Percentiles rank a stretch among this genome's conserved stretches.
Evolutionary conservation across 1,140 invertebrate species (phyloP).

Genomic region (Drosophila guanche): DNA sequence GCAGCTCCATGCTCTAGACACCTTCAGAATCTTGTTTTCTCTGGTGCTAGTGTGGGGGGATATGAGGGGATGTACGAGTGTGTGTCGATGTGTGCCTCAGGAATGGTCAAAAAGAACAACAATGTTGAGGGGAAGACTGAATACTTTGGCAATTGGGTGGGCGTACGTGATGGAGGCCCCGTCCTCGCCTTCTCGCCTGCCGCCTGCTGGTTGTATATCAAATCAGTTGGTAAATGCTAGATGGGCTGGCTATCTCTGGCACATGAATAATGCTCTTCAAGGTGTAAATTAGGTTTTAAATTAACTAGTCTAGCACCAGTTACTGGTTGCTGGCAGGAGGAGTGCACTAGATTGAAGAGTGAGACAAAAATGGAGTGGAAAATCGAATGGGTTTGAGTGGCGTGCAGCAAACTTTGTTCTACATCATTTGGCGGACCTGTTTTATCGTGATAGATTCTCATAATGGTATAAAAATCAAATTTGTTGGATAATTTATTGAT

Average conservation of each 20-base stretch:
- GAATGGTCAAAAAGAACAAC: constrained; percentile 24
- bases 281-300: constrained; percentile 57
- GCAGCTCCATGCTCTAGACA: constrained; percentile 28
- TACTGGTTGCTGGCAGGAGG: not conserved
- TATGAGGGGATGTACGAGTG: too few species aligned
- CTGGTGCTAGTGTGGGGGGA: not conserved
- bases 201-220: constrained; percentile 24
- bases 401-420: not conserved
- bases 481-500: too few species aligned
- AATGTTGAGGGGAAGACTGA: not conserved
- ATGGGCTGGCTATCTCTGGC: constrained; percentile 20
- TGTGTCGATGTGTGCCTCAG: not conserved
- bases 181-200: constrained; percentile 4
- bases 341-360: too few species aligned
- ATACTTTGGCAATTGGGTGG: constrained; percentile 40
- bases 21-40: constrained; percentile 46
- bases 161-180: constrained; percentile 6
- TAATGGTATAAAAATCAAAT: too few species aligned
- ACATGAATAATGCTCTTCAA: constrained; percentile 46
- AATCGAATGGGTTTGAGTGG: not conserved
- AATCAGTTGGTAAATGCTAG: constrained; percentile 35
- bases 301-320: constrained; percentile 19
- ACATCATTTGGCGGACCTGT: constrained; percentile 15
- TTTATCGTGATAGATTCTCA: not conserved
- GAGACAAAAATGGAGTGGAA: not conserved